phyloP scores from a whole-genome alignment of 2,113 vertebrate species.

The Turnix velox region DNA sequence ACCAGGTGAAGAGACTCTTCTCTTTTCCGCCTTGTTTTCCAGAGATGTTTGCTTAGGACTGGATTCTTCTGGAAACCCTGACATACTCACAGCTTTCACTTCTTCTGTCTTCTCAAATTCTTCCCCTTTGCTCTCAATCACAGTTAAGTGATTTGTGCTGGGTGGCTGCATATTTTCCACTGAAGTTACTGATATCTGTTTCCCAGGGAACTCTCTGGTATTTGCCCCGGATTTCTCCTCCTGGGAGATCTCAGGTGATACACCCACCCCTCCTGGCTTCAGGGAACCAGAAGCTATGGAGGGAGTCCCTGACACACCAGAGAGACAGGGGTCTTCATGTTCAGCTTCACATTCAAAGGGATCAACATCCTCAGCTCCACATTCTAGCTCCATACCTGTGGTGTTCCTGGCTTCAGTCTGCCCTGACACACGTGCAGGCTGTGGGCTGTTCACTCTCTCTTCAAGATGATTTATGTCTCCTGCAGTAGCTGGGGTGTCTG shows the following conservation, averaged over 20 bases:
- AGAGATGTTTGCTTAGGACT: neutral
- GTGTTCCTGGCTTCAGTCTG: neutral
- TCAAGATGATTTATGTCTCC: neutral
- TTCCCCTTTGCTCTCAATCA: neutral
- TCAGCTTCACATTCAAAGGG: neutral
- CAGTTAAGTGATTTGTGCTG: neutral
- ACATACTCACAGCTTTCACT: accelerated
- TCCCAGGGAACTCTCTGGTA: neutral
- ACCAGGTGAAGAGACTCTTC: neutral
- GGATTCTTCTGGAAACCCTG: neutral
- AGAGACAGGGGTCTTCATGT: neutral
- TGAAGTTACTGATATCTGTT: neutral
- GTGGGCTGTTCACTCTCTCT: neutral
- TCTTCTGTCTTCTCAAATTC: neutral
- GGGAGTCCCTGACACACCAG: neutral
- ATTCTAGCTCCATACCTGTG: neutral
- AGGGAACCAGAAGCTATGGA: neutral
- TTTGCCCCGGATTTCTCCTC: neutral
- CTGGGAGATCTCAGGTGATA: neutral
- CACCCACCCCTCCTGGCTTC: neutral
- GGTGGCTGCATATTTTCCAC: neutral
- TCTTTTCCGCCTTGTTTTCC: neutral
- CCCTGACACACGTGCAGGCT: neutral
- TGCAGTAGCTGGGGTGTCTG: neutral
- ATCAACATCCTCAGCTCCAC: neutral